A percentile compares a stretch with the other conserved stretches of the same genome.
phyloP scores from a whole-genome alignment of 92 coral and sea anemone species.

The Zoanthus sansibaricus region DNA sequence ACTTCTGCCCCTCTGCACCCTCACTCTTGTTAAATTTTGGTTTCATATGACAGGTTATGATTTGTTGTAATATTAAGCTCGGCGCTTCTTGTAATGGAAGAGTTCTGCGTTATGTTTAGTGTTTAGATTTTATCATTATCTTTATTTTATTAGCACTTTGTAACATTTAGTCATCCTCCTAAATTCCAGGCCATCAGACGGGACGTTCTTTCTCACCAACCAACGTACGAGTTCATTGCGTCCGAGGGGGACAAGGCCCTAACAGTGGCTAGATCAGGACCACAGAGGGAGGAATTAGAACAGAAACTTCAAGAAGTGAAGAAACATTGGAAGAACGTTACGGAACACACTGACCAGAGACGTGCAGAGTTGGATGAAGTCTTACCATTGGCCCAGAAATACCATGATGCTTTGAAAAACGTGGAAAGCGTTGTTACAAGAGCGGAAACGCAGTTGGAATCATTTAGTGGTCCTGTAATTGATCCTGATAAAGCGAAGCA shows the following conservation, averaged over 20 bases:
- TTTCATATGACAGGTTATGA: not conserved
- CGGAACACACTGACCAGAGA: slow-evolving; percentile 65
- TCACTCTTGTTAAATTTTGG: too few relatives aligned
- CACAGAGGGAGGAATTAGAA: slow-evolving; percentile 72
- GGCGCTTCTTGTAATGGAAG: too few relatives aligned
- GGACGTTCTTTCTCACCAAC: slow-evolving; percentile 75
- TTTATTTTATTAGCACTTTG: too few relatives aligned
- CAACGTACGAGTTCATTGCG: slow-evolving; percentile 72
- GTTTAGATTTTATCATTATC: too few relatives aligned
- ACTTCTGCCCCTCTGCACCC: too few relatives aligned
- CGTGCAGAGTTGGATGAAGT: slow-evolving; percentile 77
- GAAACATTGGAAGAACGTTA: slow-evolving; percentile 82
- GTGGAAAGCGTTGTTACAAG: slow-evolving; percentile 86
- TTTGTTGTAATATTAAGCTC: too few relatives aligned
- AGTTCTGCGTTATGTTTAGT: too few relatives aligned
- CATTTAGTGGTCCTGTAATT: slow-evolving; percentile 67
- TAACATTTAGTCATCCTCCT: not conserved
- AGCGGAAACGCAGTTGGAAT: slow-evolving; percentile 81
- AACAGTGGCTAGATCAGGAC: slow-evolving; percentile 69
- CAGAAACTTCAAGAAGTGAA: slow-evolving; percentile 71
- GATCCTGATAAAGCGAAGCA: slow-evolving; percentile 84
- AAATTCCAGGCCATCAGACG: slow-evolving; percentile 66
- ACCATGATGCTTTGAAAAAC: slow-evolving; percentile 86
- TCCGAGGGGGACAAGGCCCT: slow-evolving; percentile 65
- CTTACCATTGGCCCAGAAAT: slow-evolving; percentile 94